A percentile compares a stretch with the other conserved stretches of the same genome.
Evolutionary conservation across 2,113 vertebrate genomes (phyloP).

Genomic region (Mobula birostris): DNA sequence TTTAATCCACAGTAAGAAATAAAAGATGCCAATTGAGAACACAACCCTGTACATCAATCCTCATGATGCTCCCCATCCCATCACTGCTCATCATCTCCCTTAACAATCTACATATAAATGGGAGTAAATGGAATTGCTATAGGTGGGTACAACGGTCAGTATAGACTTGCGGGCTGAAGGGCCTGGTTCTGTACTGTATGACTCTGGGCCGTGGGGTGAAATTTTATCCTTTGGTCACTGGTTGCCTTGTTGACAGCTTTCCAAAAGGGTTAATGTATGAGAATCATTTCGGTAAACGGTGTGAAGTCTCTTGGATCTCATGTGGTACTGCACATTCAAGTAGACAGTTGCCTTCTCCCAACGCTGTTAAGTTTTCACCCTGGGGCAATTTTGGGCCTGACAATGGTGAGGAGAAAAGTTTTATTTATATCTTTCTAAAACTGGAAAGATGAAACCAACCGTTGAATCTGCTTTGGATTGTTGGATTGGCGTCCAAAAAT

Average conservation of each 20-base stretch:
- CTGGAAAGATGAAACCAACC: background rate
- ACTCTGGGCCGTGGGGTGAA: background rate
- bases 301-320: background rate
- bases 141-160: no score
- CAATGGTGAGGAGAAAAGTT: background rate
- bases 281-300: background rate
- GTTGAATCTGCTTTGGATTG: background rate
- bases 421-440: background rate
- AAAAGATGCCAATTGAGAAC: background rate
- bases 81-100: background rate
- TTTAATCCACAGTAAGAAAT: background rate
- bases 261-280: background rate
- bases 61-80: background rate
- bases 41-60: background rate
- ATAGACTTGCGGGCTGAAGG: background rate
- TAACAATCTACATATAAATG: background rate
- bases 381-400: background rate
- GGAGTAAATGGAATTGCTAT: no score
- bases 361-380: background rate
- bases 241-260: background rate
- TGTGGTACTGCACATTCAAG: background rate
- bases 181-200: no score
- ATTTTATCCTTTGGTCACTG: background rate
- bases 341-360: background rate
- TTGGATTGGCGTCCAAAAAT: no score